phyloP scores from a whole-genome alignment of 1,140 invertebrate species.

The Drosophila bipectinata region DNA sequence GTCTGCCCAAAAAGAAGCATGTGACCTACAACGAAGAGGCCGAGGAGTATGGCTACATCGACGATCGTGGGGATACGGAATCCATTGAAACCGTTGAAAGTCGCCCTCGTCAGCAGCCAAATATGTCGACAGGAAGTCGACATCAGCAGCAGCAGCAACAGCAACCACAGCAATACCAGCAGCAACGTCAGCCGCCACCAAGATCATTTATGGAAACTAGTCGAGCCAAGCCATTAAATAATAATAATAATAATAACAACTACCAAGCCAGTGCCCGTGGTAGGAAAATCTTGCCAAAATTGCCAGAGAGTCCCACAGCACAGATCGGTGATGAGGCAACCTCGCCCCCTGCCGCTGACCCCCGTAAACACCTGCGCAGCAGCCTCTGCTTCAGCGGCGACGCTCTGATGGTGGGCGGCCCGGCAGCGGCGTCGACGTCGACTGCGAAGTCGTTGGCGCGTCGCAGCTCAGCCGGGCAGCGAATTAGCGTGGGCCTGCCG shows the following conservation, averaged over 20 bases:
- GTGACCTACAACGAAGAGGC: constrained; percentile 75
- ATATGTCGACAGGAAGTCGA: constrained; percentile 77
- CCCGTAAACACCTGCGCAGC: constrained; percentile 80
- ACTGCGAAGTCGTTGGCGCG: constrained; percentile 66
- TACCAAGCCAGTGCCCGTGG: constrained; percentile 18
- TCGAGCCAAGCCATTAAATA: constrained; percentile 75
- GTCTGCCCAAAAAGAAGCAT: constrained; percentile 64
- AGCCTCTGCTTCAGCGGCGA: constrained; percentile 80
- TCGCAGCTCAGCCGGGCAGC: constrained; percentile 83
- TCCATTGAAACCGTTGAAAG: constrained; percentile 5
- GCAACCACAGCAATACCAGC: constrained; percentile 30
- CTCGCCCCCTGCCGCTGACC: constrained; percentile 40
- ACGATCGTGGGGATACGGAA: constrained; percentile 31
- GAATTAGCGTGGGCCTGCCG: constrained; percentile 76
- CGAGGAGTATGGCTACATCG: constrained; percentile 67
- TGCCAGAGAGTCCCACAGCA: constrained; percentile 62
- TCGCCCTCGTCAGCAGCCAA: constrained; percentile 46
- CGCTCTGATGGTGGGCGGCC: constrained; percentile 65
- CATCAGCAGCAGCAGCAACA: constrained; percentile 42
- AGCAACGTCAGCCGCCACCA: constrained; percentile 36
- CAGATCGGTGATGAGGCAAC: constrained; percentile 41
- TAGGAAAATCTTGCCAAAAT: constrained; percentile 66
- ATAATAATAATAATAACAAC: constrained; percentile 71
- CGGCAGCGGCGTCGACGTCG: constrained; percentile 79
- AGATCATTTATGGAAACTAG: constrained; percentile 70